These are phyloP conservation scores for Sebastes baramenuke DNA, from an alignment of 2,797 vertebrate genomes.

Conservation along the genomic window DNA sequence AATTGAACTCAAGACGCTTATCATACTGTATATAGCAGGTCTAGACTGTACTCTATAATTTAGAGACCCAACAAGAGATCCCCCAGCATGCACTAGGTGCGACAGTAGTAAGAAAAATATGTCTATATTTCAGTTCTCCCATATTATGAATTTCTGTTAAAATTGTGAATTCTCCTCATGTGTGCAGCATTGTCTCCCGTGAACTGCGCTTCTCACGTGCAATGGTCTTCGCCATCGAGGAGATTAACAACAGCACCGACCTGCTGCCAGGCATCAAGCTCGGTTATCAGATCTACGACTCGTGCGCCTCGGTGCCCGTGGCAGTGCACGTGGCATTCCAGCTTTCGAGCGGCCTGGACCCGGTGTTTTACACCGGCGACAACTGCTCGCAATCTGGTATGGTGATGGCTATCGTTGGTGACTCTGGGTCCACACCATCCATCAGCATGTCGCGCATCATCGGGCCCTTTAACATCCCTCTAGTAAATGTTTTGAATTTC, in stretches of 20 bases:
- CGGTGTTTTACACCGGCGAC: slow-evolving; percentile 3
- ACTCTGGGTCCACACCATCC: slow-evolving; percentile 74
- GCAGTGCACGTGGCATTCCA: slow-evolving; percentile 53
- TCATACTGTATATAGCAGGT: no score
- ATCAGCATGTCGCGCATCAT: slow-evolving; percentile 72
- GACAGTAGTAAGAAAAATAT: no score
- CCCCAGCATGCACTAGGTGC: no score
- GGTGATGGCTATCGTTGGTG: slow-evolving; percentile 65
- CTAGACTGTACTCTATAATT: no score
- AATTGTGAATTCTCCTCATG: neutral
- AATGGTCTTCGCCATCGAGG: slow-evolving; percentile 69
- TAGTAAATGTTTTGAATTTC: slow-evolving; percentile 45
- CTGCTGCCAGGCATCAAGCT: slow-evolving; percentile 65
- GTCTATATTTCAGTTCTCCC: neutral
- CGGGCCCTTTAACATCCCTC: slow-evolving; percentile 69
- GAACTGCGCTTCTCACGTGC: slow-evolving; percentile 61
- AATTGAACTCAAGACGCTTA: no score
- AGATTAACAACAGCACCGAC: slow-evolving; percentile 70
- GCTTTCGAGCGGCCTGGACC: slow-evolving; percentile 53
- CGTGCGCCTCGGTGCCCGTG: slow-evolving; percentile 59
- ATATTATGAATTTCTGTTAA: neutral
- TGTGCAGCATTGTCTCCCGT: slow-evolving; percentile 46
- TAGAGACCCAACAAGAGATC: no score
- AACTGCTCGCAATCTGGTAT: slow-evolving; percentile 41
- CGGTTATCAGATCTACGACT: slow-evolving; percentile 72